phyloP scores from a whole-genome alignment of 2,888 invertebrate genomes.

The Lepeophtheirus nordmannii region DNA sequence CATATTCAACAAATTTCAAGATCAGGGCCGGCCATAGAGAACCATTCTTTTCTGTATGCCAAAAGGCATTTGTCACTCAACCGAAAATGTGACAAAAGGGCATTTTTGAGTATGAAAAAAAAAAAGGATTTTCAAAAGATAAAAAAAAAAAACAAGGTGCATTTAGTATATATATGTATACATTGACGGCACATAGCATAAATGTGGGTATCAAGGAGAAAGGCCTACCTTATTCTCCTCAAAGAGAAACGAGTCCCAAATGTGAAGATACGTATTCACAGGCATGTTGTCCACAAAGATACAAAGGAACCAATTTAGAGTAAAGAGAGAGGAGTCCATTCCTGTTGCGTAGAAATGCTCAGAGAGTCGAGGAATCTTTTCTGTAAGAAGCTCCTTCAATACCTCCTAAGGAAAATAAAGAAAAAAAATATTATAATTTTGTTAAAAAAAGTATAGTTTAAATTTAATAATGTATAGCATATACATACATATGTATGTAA shows the following conservation, averaged over 20 bases:
- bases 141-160: too few relatives aligned
- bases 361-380: conserved; percentile 39
- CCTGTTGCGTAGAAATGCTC: conserved; percentile 36
- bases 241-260: conserved; percentile 42
- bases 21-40: too few relatives aligned
- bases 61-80: too few relatives aligned
- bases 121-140: too few relatives aligned
- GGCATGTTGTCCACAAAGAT: conserved; percentile 42
- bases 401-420: conserved; percentile 34
- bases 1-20: too few relatives aligned
- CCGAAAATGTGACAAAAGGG: too few relatives aligned
- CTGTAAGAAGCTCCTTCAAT: conserved; percentile 39
- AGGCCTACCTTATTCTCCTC: conserved; percentile 34
- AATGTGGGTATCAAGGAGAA: too few relatives aligned
- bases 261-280: conserved; percentile 38
- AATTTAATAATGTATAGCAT: not conserved
- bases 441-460: not conserved
- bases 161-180: too few relatives aligned
- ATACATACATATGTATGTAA: not conserved
- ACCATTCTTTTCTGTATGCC: too few relatives aligned
- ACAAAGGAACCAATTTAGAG: conserved; percentile 44
- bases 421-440: conserved; percentile 24
- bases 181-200: too few relatives aligned
- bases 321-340: conserved; percentile 39
- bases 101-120: too few relatives aligned